These are phyloP conservation scores for Taphrorychus bicolor DNA, from an alignment of 2,888 invertebrate species.

Conservation along the genomic window DNA sequence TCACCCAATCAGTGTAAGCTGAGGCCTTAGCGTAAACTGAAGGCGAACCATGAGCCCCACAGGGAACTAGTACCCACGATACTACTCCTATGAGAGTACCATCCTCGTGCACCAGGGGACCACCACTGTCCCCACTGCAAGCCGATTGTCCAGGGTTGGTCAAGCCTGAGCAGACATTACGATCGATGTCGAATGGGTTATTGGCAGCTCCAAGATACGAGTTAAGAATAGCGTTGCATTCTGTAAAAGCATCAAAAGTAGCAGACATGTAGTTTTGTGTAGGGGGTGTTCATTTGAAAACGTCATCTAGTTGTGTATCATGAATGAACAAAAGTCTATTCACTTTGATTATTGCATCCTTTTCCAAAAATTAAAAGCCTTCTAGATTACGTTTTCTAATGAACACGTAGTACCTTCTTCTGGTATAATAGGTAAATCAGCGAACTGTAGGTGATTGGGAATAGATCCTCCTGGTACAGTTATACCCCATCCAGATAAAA, in stretches of 20 bases:
- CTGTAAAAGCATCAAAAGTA: no score
- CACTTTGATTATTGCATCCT: neutral
- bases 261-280: no score
- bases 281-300: no score
- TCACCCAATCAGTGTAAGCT: conserved; percentile 56
- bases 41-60: conserved; percentile 63
- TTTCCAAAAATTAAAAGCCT: neutral
- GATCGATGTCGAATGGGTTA: conserved; percentile 52
- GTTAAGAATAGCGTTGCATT: conserved; percentile 48
- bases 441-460: conserved; percentile 24
- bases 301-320: no score
- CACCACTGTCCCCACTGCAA: conserved; percentile 66
- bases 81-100: conserved; percentile 61
- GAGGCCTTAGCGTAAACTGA: conserved; percentile 65
- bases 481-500: conserved; percentile 59
- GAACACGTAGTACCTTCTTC: conserved; percentile 11
- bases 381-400: neutral
- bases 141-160: conserved; percentile 61
- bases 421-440: conserved; percentile 19
- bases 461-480: conserved; percentile 6
- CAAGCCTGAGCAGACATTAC: conserved; percentile 66
- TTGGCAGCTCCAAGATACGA: conserved; percentile 24
- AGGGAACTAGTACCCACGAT: conserved; percentile 65
- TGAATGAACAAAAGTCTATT: neutral
- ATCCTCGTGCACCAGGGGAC: conserved; percentile 56